phyloP scores from a whole-genome alignment of 2,113 vertebrate species.

The Morphnarchus princeps region DNA sequence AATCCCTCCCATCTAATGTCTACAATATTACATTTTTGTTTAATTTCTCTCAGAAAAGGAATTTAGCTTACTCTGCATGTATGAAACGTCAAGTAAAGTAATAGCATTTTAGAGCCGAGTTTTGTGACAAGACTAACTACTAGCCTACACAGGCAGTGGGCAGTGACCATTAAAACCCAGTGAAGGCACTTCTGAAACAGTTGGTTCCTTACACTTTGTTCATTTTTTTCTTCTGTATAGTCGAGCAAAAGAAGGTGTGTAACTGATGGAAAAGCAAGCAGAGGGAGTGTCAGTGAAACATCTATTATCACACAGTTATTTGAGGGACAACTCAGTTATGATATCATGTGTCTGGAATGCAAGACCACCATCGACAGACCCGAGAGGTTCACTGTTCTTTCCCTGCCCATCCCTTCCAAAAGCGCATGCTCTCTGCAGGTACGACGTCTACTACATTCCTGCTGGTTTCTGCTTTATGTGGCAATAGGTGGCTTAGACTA shows the following conservation, averaged over 20 bases:
- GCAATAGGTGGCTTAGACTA: not conserved
- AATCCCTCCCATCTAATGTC: not conserved
- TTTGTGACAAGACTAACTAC: not conserved
- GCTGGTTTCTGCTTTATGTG: not conserved
- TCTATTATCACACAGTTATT: constrained; percentile 81
- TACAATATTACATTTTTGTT: not conserved
- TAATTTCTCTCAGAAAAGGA: not conserved
- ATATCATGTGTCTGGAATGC: constrained; percentile 75
- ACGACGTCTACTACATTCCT: not conserved
- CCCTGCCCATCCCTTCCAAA: constrained; percentile 78
- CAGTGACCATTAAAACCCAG: not conserved
- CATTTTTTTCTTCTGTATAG: not conserved
- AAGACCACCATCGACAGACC: constrained; percentile 65
- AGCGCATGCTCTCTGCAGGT: constrained; percentile 82
- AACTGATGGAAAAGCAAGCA: not conserved
- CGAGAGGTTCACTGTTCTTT: constrained; percentile 80
- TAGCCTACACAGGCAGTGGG: not conserved
- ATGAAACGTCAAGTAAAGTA: not conserved
- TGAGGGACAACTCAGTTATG: constrained; percentile 79
- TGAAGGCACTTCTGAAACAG: not conserved
- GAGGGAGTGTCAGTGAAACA: constrained; percentile 4
- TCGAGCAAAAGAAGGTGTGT: constrained; percentile 10
- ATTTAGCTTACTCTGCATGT: not conserved
- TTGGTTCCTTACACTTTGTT: not conserved
- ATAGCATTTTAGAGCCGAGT: not conserved